phyloP scores from a whole-genome alignment of 2,888 invertebrate genomes.

The Mimas tiliae region DNA sequence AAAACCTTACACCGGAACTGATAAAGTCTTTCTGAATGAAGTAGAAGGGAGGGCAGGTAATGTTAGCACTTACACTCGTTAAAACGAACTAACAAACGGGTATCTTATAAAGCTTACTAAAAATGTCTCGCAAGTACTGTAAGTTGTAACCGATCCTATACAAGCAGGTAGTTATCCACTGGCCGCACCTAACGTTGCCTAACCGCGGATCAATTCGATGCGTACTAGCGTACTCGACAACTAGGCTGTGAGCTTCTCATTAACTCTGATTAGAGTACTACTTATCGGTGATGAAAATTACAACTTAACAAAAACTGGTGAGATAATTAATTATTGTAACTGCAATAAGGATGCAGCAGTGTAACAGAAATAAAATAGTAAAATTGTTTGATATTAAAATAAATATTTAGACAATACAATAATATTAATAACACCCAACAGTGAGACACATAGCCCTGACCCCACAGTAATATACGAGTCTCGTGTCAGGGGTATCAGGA shows the following conservation, averaged over 20 bases:
- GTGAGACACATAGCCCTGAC: too few relatives aligned
- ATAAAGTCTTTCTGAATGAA: too few relatives aligned
- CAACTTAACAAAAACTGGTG: not conserved
- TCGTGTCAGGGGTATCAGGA: too few relatives aligned
- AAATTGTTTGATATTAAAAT: too few relatives aligned
- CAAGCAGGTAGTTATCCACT: not conserved
- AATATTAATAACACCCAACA: too few relatives aligned
- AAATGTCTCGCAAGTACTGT: not conserved
- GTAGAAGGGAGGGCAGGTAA: too few relatives aligned
- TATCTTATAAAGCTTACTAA: not conserved
- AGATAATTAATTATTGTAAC: not conserved
- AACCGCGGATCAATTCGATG: conserved; percentile 1
- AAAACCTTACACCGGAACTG: too few relatives aligned
- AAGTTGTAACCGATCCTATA: not conserved
- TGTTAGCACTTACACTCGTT: too few relatives aligned
- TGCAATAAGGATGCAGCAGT: too few relatives aligned
- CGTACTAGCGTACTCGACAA: not conserved
- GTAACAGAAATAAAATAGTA: too few relatives aligned
- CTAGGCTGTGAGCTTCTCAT: not conserved
- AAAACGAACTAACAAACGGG: not conserved
- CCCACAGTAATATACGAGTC: too few relatives aligned
- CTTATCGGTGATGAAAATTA: not conserved
- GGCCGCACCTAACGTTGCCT: conserved; percentile 13
- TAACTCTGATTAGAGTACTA: conserved; percentile 7
- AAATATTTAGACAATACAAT: too few relatives aligned